Evolutionary conservation across 2,797 vertebrate genomes (phyloP).

Genomic region (Sebastes nivosus): DNA sequence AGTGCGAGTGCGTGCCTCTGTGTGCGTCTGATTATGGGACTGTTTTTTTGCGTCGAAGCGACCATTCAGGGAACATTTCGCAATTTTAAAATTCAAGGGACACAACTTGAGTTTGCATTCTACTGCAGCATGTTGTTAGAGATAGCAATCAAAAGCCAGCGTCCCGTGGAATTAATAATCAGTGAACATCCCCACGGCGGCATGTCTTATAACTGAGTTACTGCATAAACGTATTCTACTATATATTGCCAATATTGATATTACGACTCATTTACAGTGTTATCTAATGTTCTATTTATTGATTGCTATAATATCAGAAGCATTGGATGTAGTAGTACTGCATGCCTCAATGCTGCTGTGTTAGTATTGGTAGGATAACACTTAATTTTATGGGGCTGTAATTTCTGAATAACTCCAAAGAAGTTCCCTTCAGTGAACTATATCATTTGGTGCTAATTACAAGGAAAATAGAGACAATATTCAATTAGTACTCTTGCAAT

Average conservation of each 20-base stretch:
- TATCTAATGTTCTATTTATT: slow-evolving; percentile 10
- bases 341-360: neutral
- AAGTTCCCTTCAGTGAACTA: neutral
- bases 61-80: slow-evolving; percentile 7
- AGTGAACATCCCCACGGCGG: neutral
- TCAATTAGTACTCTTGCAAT: neutral
- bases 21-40: neutral
- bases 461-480: neutral
- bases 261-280: neutral
- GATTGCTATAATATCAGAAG: neutral
- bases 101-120: slow-evolving; percentile 38
- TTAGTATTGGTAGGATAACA: neutral
- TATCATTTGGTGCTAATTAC: slow-evolving; percentile 27
- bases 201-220: slow-evolving; percentile 8
- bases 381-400: slow-evolving; percentile 8
- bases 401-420: slow-evolving; percentile 21
- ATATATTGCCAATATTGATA: slow-evolving; percentile 11
- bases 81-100: slow-evolving; percentile 43
- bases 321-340: neutral
- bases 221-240: neutral
- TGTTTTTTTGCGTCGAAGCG: neutral
- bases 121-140: slow-evolving; percentile 18
- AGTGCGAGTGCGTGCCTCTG: neutral
- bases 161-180: slow-evolving; percentile 21
- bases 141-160: slow-evolving; percentile 39